Conservation (phyloP, 2,797 vertebrate genomes). For the Stomatorhinus walkeri region DNA sequence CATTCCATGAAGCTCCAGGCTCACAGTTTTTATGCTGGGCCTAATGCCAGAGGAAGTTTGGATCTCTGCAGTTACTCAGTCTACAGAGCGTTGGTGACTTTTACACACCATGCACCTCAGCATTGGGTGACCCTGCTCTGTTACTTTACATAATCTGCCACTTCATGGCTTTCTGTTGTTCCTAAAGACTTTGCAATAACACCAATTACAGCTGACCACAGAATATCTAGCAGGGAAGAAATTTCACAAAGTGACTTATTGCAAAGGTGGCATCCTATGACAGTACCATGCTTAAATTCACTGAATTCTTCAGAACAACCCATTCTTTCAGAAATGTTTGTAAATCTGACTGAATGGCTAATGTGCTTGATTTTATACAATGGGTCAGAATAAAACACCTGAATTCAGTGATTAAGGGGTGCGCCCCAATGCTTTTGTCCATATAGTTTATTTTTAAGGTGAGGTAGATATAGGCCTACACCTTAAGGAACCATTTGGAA, state of each 20-base stretch:
- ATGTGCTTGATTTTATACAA: neutral
- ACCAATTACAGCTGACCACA: neutral
- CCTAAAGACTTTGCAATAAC: neutral
- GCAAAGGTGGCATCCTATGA: neutral
- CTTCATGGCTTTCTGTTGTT: neutral
- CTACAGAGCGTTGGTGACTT: neutral
- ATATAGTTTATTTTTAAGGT: constrained; percentile 8
- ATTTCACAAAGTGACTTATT: neutral
- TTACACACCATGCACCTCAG: neutral
- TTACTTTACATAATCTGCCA: neutral
- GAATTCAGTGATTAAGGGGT: neutral
- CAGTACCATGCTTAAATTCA: neutral
- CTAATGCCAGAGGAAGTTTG: neutral
- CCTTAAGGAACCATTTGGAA: neutral
- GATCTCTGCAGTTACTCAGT: neutral
- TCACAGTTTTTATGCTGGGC: neutral
- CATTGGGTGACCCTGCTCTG: neutral
- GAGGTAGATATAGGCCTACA: neutral
- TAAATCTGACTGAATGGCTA: neutral
- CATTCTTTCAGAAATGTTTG: neutral
- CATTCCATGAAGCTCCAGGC: neutral
- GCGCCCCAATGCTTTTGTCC: neutral
- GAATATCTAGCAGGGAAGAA: neutral
- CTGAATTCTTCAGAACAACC: neutral
- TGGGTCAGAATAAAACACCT: neutral